Conservation (phyloP, 1,140 invertebrate genomes). For the Drosophila grimshawi region DNA sequence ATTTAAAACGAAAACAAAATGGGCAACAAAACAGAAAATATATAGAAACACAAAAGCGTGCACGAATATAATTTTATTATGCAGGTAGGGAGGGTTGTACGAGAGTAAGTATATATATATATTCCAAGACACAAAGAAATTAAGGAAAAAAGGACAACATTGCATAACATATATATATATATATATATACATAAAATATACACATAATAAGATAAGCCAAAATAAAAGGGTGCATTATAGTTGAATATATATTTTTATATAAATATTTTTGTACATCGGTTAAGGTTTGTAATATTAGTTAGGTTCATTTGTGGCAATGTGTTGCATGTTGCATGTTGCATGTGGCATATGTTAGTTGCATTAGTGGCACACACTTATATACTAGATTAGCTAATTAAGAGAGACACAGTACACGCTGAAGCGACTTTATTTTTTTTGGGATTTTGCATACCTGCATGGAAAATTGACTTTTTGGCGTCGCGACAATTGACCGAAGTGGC, state of each 20-base stretch:
- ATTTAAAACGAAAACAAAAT: constrained; percentile 23
- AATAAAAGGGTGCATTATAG: constrained; percentile 16
- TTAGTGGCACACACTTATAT: constrained; percentile 70
- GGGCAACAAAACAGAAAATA: constrained; percentile 37
- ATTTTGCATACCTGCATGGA: constrained; percentile 83
- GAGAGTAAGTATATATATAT: constrained; percentile 5
- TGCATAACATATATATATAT: constrained; percentile 43
- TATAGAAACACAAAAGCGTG: constrained; percentile 69
- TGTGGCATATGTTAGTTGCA: constrained; percentile 31
- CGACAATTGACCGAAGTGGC: constrained; percentile 71
- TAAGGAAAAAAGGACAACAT: constrained; percentile 36
- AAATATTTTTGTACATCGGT: constrained; percentile 39
- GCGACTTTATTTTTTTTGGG: neutral
- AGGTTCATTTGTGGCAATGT: constrained; percentile 22
- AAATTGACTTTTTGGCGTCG: constrained; percentile 82
- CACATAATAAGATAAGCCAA: constrained; percentile 48
- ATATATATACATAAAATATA: constrained; percentile 27
- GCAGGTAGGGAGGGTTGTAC: constrained; percentile 2
- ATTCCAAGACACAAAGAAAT: constrained; percentile 6
- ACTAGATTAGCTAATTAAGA: constrained; percentile 37
- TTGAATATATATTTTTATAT: constrained; percentile 29
- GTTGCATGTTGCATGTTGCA: constrained; percentile 18
- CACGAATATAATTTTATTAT: constrained; percentile 62
- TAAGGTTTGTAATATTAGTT: constrained; percentile 27
- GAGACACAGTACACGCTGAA: constrained; percentile 42